These are phyloP conservation scores for Mycetomoellerius zeteki DNA, from an alignment of 1,140 invertebrate species.

Conservation along the genomic window DNA sequence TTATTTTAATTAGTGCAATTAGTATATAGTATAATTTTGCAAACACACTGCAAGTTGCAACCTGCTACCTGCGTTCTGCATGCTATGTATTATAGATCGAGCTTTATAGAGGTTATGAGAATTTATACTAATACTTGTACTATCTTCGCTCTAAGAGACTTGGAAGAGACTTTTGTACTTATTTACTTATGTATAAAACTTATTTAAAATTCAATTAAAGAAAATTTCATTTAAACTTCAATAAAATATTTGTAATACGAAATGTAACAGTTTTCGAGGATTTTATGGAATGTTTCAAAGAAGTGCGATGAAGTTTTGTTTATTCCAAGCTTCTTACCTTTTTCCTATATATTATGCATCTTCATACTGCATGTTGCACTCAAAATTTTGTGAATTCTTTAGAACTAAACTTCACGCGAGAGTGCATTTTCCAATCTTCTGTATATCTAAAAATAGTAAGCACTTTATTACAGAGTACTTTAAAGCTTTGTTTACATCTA, in stretches of 20 bases:
- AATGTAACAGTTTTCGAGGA: background rate
- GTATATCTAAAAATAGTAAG: conserved; percentile 6
- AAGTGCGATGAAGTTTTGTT: background rate
- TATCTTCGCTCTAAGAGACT: too few relatives aligned
- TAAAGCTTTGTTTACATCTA: conserved; percentile 26
- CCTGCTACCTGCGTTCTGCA: too few relatives aligned
- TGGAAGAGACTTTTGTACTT: background rate
- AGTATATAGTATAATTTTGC: background rate
- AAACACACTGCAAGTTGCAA: too few relatives aligned
- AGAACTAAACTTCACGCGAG: background rate
- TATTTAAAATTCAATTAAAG: background rate
- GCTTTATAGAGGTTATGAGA: too few relatives aligned
- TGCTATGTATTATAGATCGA: too few relatives aligned
- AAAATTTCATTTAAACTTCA: conserved; percentile 22
- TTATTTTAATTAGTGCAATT: background rate
- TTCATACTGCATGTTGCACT: background rate
- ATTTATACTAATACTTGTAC: background rate
- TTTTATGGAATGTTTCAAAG: background rate
- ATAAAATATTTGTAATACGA: conserved; percentile 12
- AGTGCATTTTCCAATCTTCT: background rate
- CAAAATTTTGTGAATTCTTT: background rate
- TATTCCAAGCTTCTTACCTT: background rate
- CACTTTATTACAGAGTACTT: background rate
- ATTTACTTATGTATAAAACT: background rate
- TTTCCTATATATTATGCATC: background rate